phyloP scores from a whole-genome alignment of 2,113 vertebrate species.

The Lichenostomus cassidix region DNA sequence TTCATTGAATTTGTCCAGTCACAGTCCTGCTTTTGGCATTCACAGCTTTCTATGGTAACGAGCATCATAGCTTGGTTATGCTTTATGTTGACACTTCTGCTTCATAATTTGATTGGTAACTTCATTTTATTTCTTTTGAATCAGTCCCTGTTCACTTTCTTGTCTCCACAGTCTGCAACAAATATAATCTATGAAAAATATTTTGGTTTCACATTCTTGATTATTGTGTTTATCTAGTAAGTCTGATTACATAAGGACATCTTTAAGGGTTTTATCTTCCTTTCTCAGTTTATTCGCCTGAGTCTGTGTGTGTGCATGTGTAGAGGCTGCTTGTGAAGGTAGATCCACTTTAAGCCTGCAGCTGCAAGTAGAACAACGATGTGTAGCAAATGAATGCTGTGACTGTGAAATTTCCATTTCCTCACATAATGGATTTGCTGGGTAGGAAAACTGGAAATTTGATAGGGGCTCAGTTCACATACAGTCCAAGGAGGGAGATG shows the following conservation, averaged over 20 bases:
- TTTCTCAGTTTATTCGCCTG: background rate
- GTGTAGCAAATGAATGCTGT: background rate
- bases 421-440: background rate
- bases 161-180: background rate
- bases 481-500: background rate
- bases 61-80: background rate
- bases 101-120: background rate
- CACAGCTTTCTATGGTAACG: background rate
- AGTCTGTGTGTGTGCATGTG: background rate
- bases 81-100: background rate
- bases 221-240: background rate
- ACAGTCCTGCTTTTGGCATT: background rate
- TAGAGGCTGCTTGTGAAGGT: background rate
- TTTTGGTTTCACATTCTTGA: background rate
- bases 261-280: background rate
- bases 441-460: conserved; percentile 10
- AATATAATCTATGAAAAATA: background rate
- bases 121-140: background rate
- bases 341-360: background rate
- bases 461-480: background rate
- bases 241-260: background rate
- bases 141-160: background rate
- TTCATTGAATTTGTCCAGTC: background rate
- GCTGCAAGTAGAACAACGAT: background rate
- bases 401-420: conserved; percentile 41